Evolutionary conservation across 2,113 vertebrate species (phyloP).

Genomic region (Bucco capensis): DNA sequence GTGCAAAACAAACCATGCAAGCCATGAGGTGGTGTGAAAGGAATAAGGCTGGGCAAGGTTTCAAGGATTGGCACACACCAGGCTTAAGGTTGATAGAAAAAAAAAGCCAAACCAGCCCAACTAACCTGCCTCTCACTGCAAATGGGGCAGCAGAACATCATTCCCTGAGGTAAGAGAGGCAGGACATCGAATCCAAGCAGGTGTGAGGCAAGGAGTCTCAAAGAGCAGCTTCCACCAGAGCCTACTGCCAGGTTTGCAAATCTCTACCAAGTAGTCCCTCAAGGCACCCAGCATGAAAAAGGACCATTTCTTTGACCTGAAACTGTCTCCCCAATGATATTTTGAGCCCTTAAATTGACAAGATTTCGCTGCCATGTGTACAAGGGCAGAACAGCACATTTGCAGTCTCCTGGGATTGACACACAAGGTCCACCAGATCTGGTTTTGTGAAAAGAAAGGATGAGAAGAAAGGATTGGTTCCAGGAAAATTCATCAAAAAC

Average conservation of each 20-base stretch:
- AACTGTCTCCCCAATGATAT: background rate
- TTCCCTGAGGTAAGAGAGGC: background rate
- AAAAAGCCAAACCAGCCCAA: background rate
- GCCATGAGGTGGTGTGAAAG: background rate
- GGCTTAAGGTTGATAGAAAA: background rate
- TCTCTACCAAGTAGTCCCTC: background rate
- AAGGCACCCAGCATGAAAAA: background rate
- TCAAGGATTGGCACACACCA: background rate
- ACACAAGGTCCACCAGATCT: background rate
- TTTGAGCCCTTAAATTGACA: background rate
- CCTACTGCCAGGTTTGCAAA: background rate
- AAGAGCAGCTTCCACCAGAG: background rate
- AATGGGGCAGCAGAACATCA: background rate
- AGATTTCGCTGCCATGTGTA: background rate
- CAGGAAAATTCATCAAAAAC: background rate
- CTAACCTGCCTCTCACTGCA: background rate
- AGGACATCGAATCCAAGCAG: background rate
- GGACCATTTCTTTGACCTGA: background rate
- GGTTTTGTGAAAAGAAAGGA: background rate
- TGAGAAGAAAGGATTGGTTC: background rate
- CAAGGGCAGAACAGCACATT: background rate
- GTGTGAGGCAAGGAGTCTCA: background rate
- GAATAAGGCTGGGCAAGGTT: background rate
- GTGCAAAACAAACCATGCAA: background rate
- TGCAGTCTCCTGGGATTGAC: background rate